Conservation (phyloP, 2,888 invertebrate genomes). For the Strigamia transsilvanica region DNA sequence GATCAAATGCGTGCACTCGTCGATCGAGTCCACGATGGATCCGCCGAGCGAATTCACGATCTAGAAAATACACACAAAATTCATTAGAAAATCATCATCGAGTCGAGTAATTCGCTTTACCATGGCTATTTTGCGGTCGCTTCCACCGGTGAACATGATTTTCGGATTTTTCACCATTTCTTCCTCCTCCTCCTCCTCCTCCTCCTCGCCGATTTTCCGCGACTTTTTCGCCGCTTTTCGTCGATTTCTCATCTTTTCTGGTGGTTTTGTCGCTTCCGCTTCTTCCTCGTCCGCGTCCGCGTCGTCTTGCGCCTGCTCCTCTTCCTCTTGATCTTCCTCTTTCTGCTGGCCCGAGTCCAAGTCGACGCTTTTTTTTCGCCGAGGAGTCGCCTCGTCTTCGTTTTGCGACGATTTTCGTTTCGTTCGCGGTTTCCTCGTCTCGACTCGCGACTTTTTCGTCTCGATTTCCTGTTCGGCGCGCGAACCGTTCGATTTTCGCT, state of each 20-base stretch:
- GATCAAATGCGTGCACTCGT: slow-evolving; percentile 12
- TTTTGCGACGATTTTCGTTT: neutral
- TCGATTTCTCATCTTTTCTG: neutral
- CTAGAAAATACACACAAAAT: neutral
- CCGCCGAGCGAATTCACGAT: neutral
- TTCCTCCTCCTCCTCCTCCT: neutral
- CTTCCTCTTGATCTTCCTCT: too few relatives aligned
- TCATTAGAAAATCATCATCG: too few relatives aligned
- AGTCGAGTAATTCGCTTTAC: neutral
- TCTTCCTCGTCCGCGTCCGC: neutral
- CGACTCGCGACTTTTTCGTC: neutral
- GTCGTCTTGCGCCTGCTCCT: too few relatives aligned
- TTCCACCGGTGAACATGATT: neutral
- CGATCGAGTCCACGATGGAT: neutral
- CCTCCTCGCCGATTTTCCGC: too few relatives aligned
- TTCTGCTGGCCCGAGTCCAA: too few relatives aligned
- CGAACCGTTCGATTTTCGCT: too few relatives aligned
- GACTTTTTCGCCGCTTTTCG: too few relatives aligned
- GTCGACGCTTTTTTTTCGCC: neutral
- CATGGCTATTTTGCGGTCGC: neutral
- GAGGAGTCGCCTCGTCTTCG: neutral
- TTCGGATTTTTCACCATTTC: neutral
- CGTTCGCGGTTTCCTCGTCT: neutral
- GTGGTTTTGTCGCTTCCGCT: neutral
- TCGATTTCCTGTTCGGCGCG: neutral